Evolutionary conservation across 2,113 vertebrate species (phyloP).

Genomic region (Typhlomys cinereus): DNA sequence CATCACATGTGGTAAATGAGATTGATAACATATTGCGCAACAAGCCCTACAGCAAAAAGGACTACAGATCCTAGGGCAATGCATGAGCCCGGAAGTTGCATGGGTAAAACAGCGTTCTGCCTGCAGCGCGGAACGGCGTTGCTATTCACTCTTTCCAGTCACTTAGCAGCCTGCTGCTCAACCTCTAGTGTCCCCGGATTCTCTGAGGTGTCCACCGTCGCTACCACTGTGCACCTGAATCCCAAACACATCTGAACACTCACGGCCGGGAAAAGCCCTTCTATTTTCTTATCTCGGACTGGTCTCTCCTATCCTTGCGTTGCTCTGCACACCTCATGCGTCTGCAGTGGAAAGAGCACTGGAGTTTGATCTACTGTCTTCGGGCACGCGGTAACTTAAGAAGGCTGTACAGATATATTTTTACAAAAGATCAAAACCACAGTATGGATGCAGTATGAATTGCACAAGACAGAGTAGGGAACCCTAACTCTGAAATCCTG

Average conservation of each 20-base stretch:
- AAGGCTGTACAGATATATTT: constrained; percentile 86
- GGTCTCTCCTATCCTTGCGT: constrained; percentile 75
- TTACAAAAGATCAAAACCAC: constrained; percentile 82
- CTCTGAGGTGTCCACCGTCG: constrained; percentile 85
- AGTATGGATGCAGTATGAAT: constrained; percentile 67
- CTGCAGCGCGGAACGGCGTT: constrained; percentile 74
- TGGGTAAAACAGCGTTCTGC: constrained; percentile 78
- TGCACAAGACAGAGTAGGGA: constrained; percentile 6
- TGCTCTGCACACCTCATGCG: constrained; percentile 80
- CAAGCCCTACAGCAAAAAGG: constrained; percentile 97
- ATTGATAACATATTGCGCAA: constrained; percentile 98
- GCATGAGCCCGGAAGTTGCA: constrained; percentile 84
- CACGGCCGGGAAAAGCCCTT: constrained; percentile 78
- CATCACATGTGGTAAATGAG: constrained; percentile 94
- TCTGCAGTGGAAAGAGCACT: constrained; percentile 74
- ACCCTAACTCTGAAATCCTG: background rate
- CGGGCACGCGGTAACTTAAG: constrained; percentile 81
- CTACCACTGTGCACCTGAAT: constrained; percentile 84
- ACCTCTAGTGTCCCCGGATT: constrained; percentile 82
- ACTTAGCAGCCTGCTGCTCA: constrained; percentile 85
- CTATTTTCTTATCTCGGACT: constrained; percentile 84
- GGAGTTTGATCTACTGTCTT: constrained; percentile 71
- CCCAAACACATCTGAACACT: constrained; percentile 83
- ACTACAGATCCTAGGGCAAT: constrained; percentile 93
- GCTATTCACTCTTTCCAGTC: constrained; percentile 75